Evolutionary conservation across 2,888 invertebrate genomes (phyloP), one percentile per base, ranked within the genome.

Genomic region (Crioceris asparagi): DNA sequence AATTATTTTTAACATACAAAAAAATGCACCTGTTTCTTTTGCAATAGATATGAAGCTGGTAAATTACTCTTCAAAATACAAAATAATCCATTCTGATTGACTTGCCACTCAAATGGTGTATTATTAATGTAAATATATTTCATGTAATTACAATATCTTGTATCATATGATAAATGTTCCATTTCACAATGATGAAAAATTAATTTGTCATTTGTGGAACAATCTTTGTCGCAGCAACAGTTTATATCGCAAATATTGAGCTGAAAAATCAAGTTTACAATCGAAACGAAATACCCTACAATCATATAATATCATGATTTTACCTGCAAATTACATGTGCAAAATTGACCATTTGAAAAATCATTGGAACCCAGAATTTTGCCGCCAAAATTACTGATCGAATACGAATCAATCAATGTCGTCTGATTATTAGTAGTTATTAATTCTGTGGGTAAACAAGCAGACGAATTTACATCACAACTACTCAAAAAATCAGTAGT

Each of bases 181-280:
- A 63, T 60, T 33, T 59, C 53, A 56, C 86, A 86, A 40, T 64
- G 57, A 12, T 70, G 68, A 61, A 88, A 82, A 2, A 74, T 64
- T 39, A 62, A 55, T 39, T 67, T 66, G 49, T 85, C 77, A 35
- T 65, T 64, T 17, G 65, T 61, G 7, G 70, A 64, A 55, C 88
- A 90, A 50, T 87, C 83, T 31, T 52, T 55, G 60, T 90, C 88
- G 60, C 90, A 90, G 56, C 87, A 88, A 56, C 88, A 90, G 59
- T 85, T 82, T 35, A 85, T 71, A 62, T 90, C 85, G 64, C 90
- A 90, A 23, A 68, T 65, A 49, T 68, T 65, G 32, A 63, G 62
- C 79, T 81, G 49, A 39, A 63, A 51, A 47, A 6, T 21, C 7
- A 21, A 21, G 21, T 21, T 21, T 21, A 21, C 21, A 21, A 10